phyloP scores from a whole-genome alignment of 92 coral and sea anemone species.

The Siderastrea radians region DNA sequence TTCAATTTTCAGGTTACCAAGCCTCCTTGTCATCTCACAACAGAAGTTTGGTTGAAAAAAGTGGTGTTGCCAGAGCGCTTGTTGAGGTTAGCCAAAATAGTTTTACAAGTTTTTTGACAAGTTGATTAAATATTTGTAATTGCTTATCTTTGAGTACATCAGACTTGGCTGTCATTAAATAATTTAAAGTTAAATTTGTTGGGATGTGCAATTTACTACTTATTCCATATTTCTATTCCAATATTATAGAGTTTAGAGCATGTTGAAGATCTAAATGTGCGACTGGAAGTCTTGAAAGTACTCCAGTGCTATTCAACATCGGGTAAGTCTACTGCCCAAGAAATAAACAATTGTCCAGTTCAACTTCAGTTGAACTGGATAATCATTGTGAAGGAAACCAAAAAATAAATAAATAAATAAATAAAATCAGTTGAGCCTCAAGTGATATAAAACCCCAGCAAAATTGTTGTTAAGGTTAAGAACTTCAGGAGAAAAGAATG shows the following conservation, averaged over 20 bases:
- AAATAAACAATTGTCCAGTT: no score
- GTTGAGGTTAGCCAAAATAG: constrained; percentile 70
- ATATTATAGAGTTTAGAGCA: constrained; percentile 81
- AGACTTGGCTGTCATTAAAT: no score
- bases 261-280: constrained; percentile 68
- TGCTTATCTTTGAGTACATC: neutral
- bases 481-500: no score
- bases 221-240: neutral
- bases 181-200: no score
- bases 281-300: constrained; percentile 86
- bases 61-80: constrained; percentile 90
- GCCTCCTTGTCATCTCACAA: constrained; percentile 77
- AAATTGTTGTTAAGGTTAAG: no score
- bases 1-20: constrained; percentile 74
- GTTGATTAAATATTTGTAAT: neutral
- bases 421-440: no score
- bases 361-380: no score
- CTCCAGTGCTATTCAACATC: constrained; percentile 90
- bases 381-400: no score
- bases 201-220: neutral
- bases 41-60: constrained; percentile 84
- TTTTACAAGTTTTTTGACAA: neutral
- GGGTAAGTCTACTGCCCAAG: constrained; percentile 52
- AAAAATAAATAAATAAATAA: no score
- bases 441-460: no score